A percentile compares a stretch with the other conserved stretches of the same genome.
These are phyloP conservation scores for Anas acuta DNA, from an alignment of 2,797 vertebrate genomes.

Conservation along the genomic window DNA sequence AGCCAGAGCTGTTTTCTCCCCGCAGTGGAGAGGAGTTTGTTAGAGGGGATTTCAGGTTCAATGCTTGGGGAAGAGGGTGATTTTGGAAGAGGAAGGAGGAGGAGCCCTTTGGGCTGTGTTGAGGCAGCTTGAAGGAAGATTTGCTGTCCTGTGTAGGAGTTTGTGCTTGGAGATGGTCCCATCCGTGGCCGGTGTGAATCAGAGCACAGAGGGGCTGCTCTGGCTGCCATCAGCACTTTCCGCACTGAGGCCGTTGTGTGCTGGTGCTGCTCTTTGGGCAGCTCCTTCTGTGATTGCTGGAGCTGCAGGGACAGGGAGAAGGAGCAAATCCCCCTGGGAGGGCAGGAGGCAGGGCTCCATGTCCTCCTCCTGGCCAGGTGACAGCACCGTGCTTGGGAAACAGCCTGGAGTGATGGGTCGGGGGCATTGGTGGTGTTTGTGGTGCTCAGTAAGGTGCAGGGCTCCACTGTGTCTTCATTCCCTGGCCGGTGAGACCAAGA, in stretches of 20 bases:
- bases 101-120: not conserved
- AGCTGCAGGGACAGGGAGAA: not conserved
- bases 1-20: not conserved
- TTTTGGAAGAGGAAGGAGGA: not conserved
- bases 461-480: not conserved
- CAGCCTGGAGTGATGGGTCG: not conserved
- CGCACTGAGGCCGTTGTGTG: fast-evolving
- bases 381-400: not conserved
- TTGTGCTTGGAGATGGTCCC: fast-evolving
- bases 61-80: not conserved
- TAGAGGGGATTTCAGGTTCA: not conserved
- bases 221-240: not conserved
- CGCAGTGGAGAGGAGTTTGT: not conserved
- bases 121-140: not conserved
- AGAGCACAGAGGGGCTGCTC: not conserved
- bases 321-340: fast-evolving
- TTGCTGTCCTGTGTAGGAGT: too few species aligned
- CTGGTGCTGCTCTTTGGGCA: fast-evolving
- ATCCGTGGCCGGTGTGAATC: fast-evolving
- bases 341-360: not conserved
- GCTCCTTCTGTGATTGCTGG: fast-evolving
- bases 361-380: too few species aligned
- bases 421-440: not conserved
- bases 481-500: not conserved
- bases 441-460: not conserved